Evolutionary conservation across 2,113 vertebrate genomes (phyloP).

Genomic region (Semnopithecus entellus): DNA sequence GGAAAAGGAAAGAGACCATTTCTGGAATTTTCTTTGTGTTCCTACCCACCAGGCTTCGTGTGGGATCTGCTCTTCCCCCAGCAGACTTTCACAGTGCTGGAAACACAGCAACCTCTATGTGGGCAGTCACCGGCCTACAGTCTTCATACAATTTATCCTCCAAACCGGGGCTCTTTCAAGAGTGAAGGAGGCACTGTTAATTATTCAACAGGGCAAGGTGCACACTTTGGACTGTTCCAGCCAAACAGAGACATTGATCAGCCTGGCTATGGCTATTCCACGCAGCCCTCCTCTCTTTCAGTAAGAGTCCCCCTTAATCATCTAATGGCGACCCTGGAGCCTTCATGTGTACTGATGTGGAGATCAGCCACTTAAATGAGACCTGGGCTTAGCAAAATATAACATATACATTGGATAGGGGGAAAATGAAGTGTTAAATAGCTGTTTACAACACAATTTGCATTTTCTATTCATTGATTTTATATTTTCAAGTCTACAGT

Average conservation of each 20-base stretch:
- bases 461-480: neutral
- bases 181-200: neutral
- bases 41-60: neutral
- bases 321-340: no score
- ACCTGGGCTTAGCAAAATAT: neutral
- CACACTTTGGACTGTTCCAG: neutral
- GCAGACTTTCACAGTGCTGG: neutral
- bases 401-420: neutral
- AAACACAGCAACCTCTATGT: neutral
- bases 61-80: neutral
- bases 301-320: neutral
- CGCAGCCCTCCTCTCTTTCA: neutral
- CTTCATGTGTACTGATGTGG: neutral
- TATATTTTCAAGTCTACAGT: neutral
- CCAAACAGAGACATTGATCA: neutral
- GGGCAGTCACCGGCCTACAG: neutral
- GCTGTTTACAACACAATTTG: neutral
- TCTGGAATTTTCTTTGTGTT: neutral
- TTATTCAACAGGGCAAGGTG: neutral
- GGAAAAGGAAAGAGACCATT: neutral
- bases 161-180: neutral
- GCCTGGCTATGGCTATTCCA: neutral
- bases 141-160: neutral
- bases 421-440: neutral
- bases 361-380: neutral